Evolutionary conservation across 1,140 invertebrate species (phyloP), one percentile per base, ranked within the genome.

Genomic region (Camponotus vicinus): DNA sequence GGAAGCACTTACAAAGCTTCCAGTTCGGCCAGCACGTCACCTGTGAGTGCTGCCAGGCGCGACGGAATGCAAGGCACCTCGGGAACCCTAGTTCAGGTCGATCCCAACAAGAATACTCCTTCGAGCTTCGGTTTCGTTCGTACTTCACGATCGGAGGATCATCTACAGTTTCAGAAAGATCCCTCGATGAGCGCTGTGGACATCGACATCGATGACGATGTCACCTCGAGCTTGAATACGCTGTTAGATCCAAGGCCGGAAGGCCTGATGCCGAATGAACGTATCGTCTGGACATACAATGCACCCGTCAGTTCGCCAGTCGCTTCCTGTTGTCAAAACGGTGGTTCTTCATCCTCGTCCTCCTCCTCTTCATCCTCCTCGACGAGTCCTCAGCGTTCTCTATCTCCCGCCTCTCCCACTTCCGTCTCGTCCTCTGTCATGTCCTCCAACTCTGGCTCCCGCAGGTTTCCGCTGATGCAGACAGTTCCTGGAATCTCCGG

Each of bases 281-380:
- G 98, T 86, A 98, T 98, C 88, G 97, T 98, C 15, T 98, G 98
- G 98, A 98, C 98, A n/a, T 98, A 98, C 95, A 98, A 98, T 95
- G 97, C 98, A 37, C 97, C 98, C 15, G 96, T 97, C 5, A 95
- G 94, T 86, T 95, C 95, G 67, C 92, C 94, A 0, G 94, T 94
- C 21, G 92, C 94, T 83, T 94, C 95, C 85, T 92, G 94, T 84
- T 95, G 95, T 78, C 95, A 94, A 75, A 95, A 95, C 64, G 95
- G 95, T 64, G 94, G 94, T 83, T 94, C 95, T 92, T 93, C 95
- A 89, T 95, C 95, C 86, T 94, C 95, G 91, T 95, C 96, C 88
- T 96, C 96, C 86, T 96, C 96, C 90, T 96, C 95, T 90, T 97
- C 97, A 40, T 96, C 96, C 73, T 96, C 97, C 27, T 97, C 94